These are phyloP conservation scores for Labeo calbasu DNA, from an alignment of 2,797 vertebrate species.

Conservation along the genomic window DNA sequence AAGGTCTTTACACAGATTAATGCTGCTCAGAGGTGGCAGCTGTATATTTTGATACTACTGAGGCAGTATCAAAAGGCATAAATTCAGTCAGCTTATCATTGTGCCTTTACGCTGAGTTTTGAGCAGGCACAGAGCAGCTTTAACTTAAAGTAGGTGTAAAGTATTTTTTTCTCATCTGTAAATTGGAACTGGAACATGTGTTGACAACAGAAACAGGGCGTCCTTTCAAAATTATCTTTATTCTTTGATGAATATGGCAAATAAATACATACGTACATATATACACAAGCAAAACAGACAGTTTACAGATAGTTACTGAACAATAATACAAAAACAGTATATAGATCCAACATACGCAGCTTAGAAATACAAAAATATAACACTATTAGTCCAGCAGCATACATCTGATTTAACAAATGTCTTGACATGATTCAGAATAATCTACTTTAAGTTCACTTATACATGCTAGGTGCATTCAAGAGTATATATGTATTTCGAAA, in stretches of 20 bases:
- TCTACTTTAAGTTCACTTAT: background rate
- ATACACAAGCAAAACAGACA: conserved; percentile 38
- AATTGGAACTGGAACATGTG: background rate
- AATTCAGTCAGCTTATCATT: background rate
- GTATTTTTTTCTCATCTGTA: background rate
- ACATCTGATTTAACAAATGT: conserved; percentile 50
- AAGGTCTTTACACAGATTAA: background rate
- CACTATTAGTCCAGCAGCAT: conserved; percentile 67
- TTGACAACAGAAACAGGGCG: conserved; percentile 25
- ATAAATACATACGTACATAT: conserved; percentile 49
- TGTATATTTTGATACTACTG: background rate
- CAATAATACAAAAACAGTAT: conserved; percentile 61
- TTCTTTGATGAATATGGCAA: conserved; percentile 61
- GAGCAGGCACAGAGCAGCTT: background rate
- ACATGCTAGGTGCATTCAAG: background rate
- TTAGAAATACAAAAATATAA: conserved; percentile 55
- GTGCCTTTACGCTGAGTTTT: background rate
- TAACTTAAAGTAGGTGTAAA: background rate
- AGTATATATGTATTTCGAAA: background rate
- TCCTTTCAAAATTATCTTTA: conserved; percentile 62
- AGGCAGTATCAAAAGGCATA: background rate
- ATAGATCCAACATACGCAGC: conserved; percentile 15
- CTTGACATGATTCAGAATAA: background rate
- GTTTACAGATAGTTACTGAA: conserved; percentile 40
- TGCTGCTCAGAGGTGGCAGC: background rate